These are phyloP conservation scores for Corythoichthys haematopterus DNA, from an alignment of 2,113 vertebrate genomes.

Conservation along the genomic window DNA sequence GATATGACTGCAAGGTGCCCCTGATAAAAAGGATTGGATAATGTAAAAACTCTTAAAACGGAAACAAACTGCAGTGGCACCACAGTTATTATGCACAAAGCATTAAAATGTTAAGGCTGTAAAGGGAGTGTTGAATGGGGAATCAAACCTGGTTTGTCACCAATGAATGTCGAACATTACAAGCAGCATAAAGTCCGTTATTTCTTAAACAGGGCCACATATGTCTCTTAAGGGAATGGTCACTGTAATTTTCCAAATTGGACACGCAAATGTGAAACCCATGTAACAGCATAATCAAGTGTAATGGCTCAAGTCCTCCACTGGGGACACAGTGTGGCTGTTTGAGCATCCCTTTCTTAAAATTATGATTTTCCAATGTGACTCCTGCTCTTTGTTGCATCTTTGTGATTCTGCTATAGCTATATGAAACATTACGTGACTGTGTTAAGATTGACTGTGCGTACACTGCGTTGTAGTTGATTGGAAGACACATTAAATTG, in stretches of 20 bases:
- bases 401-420: neutral
- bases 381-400: slow-evolving; percentile 24
- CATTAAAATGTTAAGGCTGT: neutral
- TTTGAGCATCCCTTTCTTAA: neutral
- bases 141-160: neutral
- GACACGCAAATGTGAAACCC: slow-evolving; percentile 10
- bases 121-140: neutral
- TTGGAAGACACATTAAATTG: slow-evolving; percentile 2
- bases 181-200: neutral
- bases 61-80: neutral
- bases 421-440: slow-evolving; percentile 20
- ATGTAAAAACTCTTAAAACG: neutral
- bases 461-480: neutral
- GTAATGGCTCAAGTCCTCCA: slow-evolving; percentile 36
- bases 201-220: neutral
- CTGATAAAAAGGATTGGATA: neutral
- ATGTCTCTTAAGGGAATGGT: slow-evolving; percentile 6
- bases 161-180: neutral
- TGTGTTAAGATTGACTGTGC: neutral
- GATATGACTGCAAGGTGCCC: neutral
- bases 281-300: slow-evolving; percentile 38
- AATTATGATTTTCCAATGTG: slow-evolving; percentile 15
- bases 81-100: neutral
- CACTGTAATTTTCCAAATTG: slow-evolving; percentile 20
- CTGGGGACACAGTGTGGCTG: slow-evolving; percentile 20